Conservation (phyloP, 2,113 vertebrate genomes). For the Prochilodus magdalenae region DNA sequence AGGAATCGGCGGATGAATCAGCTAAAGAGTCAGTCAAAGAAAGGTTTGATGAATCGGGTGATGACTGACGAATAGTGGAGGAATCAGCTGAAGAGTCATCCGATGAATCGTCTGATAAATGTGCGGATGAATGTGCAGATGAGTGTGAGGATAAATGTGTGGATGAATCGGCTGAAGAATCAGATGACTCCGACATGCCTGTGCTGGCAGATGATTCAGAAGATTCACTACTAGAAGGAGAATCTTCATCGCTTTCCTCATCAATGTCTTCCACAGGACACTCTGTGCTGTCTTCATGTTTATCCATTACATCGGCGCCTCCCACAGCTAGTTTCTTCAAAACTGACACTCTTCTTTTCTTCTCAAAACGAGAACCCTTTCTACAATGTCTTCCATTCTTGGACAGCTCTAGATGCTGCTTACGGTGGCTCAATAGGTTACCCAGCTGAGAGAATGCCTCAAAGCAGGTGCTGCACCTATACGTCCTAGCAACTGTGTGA, state of each 20-base stretch:
- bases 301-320: not conserved
- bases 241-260: not conserved
- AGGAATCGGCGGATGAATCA: not conserved
- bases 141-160: too few species aligned
- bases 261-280: not conserved
- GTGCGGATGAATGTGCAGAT: too few species aligned
- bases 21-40: too few species aligned
- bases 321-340: not conserved
- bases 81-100: not conserved
- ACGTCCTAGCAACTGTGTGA: conserved; percentile 47
- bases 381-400: not conserved
- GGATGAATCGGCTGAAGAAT: too few species aligned
- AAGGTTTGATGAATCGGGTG: too few species aligned
- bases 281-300: not conserved
- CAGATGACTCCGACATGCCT: not conserved
- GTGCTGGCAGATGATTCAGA: conserved; percentile 3
- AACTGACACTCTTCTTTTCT: not conserved
- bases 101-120: not conserved
- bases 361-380: not conserved
- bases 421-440: conserved; percentile 53
- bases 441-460: conserved; percentile 49
- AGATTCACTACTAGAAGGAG: not conserved
- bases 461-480: conserved; percentile 52
- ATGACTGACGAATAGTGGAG: too few species aligned
- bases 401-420: conserved; percentile 25